Conservation (phyloP, 1,140 invertebrate species). For the Drosophila insularis region DNA sequence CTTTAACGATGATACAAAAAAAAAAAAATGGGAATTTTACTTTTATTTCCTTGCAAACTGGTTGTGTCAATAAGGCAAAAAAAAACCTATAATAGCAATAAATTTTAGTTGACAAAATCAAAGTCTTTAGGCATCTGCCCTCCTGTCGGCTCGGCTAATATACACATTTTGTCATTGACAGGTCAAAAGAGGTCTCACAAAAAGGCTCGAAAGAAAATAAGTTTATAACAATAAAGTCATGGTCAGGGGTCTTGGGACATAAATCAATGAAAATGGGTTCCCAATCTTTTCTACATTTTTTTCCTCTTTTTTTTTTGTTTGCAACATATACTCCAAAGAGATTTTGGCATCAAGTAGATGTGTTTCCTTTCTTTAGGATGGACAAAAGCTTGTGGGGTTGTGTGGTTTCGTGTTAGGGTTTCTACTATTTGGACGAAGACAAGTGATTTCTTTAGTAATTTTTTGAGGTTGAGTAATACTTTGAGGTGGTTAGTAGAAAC, state of each 20-base stretch:
- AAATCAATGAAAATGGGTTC: constrained; percentile 56
- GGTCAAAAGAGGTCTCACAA: constrained; percentile 33
- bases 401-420: neutral
- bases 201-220: constrained; percentile 3
- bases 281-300: neutral
- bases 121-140: neutral
- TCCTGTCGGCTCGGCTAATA: neutral
- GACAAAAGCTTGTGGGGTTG: neutral
- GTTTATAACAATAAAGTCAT: constrained; percentile 40
- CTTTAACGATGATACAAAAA: constrained; percentile 4
- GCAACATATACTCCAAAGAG: neutral
- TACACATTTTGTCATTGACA: constrained; percentile 15
- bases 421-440: neutral
- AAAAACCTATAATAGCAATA: constrained; percentile 18
- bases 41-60: constrained; percentile 30
- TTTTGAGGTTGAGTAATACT: neutral
- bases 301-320: neutral
- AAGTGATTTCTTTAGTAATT: neutral
- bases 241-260: constrained; percentile 39
- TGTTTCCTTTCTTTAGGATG: neutral
- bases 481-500: neutral
- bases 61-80: constrained; percentile 47
- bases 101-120: constrained; percentile 30
- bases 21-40: constrained; percentile 32
- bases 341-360: constrained; percentile 3